A percentile compares a stretch with the other conserved stretches of the same genome.
Evolutionary conservation across 2,888 invertebrate species (phyloP).

Genomic region (Holacanthella duospinosa): DNA sequence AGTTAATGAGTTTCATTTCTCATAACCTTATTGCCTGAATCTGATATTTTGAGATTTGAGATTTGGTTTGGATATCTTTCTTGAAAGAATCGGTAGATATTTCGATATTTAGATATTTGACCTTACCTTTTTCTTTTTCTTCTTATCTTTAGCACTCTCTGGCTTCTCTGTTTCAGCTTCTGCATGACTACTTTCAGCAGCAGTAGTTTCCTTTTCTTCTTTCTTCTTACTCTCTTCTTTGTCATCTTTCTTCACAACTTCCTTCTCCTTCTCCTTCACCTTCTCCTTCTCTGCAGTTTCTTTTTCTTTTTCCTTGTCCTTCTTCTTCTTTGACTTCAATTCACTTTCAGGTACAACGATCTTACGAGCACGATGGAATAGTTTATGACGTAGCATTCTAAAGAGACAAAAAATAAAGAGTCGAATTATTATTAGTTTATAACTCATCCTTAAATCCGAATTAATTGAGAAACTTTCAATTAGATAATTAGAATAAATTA

Average conservation of each 20-base stretch:
- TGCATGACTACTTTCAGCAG: conserved; percentile 37
- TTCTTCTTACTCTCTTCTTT: conserved; percentile 42
- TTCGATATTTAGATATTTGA: no score
- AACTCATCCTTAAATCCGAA: background rate
- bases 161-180: conserved; percentile 30
- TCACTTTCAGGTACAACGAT: conserved; percentile 61
- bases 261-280: conserved; percentile 45
- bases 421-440: background rate
- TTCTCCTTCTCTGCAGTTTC: conserved; percentile 47
- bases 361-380: conserved; percentile 90
- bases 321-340: conserved; percentile 45
- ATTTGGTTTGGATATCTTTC: no score
- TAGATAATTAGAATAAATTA: background rate
- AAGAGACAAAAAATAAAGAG: conserved; percentile 15
- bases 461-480: background rate
- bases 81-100: no score
- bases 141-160: conserved; percentile 31
- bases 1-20: no score
- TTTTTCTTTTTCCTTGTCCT: conserved; percentile 44
- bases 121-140: conserved; percentile 26
- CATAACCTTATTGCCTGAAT: no score
- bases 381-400: conserved; percentile 77
- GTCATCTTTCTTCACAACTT: conserved; percentile 44
- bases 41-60: no score
- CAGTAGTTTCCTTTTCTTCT: conserved; percentile 35